These are phyloP conservation scores for Maniola jurtina DNA, from an alignment of 1,140 invertebrate genomes.

Conservation along the genomic window DNA sequence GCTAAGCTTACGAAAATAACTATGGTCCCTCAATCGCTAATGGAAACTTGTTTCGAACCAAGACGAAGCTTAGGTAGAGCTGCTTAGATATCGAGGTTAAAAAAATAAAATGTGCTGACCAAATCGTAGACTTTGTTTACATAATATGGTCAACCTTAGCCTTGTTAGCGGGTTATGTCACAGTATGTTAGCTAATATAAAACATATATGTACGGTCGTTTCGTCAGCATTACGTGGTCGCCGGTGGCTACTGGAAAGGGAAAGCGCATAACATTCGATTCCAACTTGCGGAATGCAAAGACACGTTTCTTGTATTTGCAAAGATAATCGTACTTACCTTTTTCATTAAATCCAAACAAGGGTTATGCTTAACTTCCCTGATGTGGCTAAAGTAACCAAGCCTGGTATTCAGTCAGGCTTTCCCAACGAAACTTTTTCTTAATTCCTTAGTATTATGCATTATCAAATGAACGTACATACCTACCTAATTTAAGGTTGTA, in stretches of 20 bases:
- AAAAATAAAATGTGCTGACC: background rate
- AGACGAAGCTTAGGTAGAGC: background rate
- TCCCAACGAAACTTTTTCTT: no score
- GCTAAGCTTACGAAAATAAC: no score
- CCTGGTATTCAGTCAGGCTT: no score
- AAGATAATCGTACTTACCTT: background rate
- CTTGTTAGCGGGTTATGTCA: constrained; percentile 47
- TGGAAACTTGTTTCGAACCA: no score
- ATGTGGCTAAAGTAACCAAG: no score
- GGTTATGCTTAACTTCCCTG: no score
- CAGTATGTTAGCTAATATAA: constrained; percentile 48
- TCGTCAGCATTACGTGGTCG: constrained; percentile 55
- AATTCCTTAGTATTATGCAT: no score
- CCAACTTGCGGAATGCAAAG: constrained; percentile 1
- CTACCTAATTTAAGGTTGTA: no score
- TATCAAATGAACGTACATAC: no score
- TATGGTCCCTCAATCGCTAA: no score
- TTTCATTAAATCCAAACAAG: no score
- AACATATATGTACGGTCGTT: constrained; percentile 34
- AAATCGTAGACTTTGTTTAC: constrained; percentile 21
- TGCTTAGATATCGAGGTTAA: background rate
- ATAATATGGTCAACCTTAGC: constrained; percentile 59
- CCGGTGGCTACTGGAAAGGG: constrained; percentile 18
- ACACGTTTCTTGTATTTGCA: constrained; percentile 3
- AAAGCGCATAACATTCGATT: constrained; percentile 32